A percentile compares a stretch with the other conserved stretches of the same genome.
Conservation (phyloP, 2,888 invertebrate genomes). For the Bellardia bayeri region DNA sequence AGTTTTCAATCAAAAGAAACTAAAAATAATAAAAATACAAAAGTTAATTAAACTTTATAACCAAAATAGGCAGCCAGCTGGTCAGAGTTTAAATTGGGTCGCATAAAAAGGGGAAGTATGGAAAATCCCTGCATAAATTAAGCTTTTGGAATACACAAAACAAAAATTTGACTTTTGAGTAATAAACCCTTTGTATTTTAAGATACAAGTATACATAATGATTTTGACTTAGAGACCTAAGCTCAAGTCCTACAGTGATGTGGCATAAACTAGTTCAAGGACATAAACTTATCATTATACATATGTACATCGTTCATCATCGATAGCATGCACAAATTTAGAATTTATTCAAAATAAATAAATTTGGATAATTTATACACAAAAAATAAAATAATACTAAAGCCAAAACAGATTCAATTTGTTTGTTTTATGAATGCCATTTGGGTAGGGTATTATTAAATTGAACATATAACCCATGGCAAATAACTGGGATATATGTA, state of each 20-base stretch:
- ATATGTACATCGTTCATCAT: background rate
- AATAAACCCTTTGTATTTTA: too few species aligned
- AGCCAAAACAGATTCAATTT: background rate
- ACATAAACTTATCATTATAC: background rate
- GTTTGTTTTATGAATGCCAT: background rate
- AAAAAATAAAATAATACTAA: background rate
- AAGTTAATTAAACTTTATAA: too few species aligned
- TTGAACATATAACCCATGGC: background rate
- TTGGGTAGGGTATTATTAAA: constrained; percentile 35
- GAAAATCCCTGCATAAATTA: too few species aligned
- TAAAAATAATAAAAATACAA: too few species aligned
- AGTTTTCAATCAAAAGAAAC: too few species aligned
- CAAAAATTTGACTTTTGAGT: too few species aligned
- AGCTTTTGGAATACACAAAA: too few species aligned
- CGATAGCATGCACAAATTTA: background rate
- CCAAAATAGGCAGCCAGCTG: too few species aligned
- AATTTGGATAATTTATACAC: background rate
- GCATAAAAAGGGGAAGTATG: too few species aligned
- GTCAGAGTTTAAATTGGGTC: too few species aligned
- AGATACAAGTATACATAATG: background rate
- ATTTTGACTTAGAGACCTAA: background rate
- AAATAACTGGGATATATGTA: background rate
- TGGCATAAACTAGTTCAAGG: constrained; percentile 15
- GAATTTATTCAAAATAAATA: background rate
- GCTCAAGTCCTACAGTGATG: background rate